phyloP scores from a whole-genome alignment of 2,113 vertebrate species.

The Hyperopisus bebe region DNA sequence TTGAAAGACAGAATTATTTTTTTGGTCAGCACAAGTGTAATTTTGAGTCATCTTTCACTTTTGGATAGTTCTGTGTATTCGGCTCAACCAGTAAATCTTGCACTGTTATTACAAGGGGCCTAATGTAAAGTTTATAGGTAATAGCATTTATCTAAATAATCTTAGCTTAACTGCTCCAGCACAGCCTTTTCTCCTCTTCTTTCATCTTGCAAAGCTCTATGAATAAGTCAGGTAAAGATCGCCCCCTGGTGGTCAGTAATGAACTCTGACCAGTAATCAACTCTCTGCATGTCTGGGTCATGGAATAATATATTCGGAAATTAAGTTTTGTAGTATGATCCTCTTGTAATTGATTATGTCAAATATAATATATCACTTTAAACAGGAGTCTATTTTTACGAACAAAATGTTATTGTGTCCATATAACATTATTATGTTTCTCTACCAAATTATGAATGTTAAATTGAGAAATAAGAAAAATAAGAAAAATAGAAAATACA shows the following conservation, averaged over 20 bases:
- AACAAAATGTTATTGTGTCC: background rate
- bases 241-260: conserved; percentile 9
- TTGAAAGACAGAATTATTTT: background rate
- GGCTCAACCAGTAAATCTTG: background rate
- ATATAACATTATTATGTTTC: background rate
- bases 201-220: background rate
- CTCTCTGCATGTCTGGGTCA: background rate
- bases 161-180: background rate
- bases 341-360: background rate
- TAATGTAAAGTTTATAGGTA: background rate
- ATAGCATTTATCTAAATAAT: background rate
- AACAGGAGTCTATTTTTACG: background rate
- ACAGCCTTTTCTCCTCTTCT: background rate
- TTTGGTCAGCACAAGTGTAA: background rate
- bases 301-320: background rate
- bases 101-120: background rate
- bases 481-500: too few species aligned
- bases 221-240: conserved; percentile 9
- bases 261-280: too few species aligned
- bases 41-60: background rate
- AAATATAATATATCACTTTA: background rate
- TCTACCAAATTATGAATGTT: conserved; percentile 20
- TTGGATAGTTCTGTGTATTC: background rate
- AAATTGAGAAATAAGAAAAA: conserved; percentile 9
- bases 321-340: background rate